Conservation (phyloP, 2,113 vertebrate species). For the Myrmophylax atrothorax region DNA sequence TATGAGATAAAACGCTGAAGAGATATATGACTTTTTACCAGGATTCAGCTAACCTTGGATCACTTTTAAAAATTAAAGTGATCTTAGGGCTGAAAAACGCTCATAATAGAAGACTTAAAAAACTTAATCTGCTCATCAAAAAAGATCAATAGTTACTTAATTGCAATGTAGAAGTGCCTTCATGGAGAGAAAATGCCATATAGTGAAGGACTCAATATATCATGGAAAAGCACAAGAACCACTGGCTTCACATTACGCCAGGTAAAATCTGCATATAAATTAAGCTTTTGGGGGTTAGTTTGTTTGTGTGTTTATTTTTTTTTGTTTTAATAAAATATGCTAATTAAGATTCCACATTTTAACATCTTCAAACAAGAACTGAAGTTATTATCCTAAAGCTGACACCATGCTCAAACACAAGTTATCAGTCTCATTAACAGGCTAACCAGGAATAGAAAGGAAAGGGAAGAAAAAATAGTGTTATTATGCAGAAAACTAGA, state of each 20-base stretch:
- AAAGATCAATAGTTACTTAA: conserved; percentile 49
- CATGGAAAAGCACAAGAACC: not conserved
- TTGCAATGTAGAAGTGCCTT: not conserved
- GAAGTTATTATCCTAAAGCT: not conserved
- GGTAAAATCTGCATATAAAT: not conserved
- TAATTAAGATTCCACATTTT: not conserved
- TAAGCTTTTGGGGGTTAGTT: not conserved
- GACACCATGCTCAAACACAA: not conserved
- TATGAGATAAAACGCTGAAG: not conserved
- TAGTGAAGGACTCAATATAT: not conserved
- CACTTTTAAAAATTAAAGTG: conserved; percentile 31
- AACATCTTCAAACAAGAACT: not conserved
- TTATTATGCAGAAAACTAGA: not conserved
- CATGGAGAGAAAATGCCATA: not conserved
- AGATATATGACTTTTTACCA: not conserved
- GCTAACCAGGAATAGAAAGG: not conserved
- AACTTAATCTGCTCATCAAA: conserved; percentile 31
- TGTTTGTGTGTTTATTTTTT: not conserved
- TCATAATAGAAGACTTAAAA: conserved; percentile 40
- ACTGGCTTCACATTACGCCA: not conserved
- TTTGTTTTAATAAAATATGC: not conserved
- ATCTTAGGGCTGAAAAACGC: conserved; percentile 20
- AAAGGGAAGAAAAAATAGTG: not conserved
- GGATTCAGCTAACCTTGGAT: conserved; percentile 10
- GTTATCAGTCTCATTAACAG: not conserved